Evolutionary conservation across 2,113 vertebrate genomes (phyloP), one percentile per base, ranked within the genome.

Genomic region (Mus pahari): DNA sequence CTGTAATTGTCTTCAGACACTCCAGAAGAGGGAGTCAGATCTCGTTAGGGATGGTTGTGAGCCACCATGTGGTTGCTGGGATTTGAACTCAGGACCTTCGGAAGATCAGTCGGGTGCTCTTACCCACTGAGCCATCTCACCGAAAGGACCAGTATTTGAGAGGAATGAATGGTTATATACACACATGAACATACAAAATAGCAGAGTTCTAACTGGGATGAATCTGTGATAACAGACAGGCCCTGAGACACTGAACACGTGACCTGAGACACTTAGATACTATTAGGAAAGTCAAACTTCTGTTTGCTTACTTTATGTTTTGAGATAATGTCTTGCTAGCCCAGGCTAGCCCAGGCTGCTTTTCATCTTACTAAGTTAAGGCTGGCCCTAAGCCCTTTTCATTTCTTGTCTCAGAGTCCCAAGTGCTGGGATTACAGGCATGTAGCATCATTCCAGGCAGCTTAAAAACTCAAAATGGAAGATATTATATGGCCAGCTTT

Each of bases 161-260:
- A 91, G 89, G 50, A 84, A 90, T 22, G n/a, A 90, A 94, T 95
- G 4, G 58, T 89, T 58, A 83, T 87, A 96, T 60, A 28, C 6
- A 87, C 89, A 75, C 36, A 33, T 83, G 70, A 94, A 84, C 16
- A 93, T 92, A 68, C 10, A 68, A 91, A 89, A 79, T 64, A 90
- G 8, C 14, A 48, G 50, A 89, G 50, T 74, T 42, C 26, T 62
- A 86, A 79, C 58, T 83, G 73, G 33, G 36, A n/a, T 78, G 55
- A 74, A 58, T 12, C 48, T 81, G 77, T 91, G 60, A 92, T 2
- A 71, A 53, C 19, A 39, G 64, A 87, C 19, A 79, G 12, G 10
- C 22, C 58, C 2, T 68, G 60, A 84, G 93, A 68, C 48, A 88
- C 58, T 97, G 84, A n/a, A 83, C 33, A 39, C n/a, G 10, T 64